A percentile compares a stretch with the other conserved stretches of the same genome.
Conservation (phyloP, 2,113 vertebrate genomes). For the Meriones unguiculatus region DNA sequence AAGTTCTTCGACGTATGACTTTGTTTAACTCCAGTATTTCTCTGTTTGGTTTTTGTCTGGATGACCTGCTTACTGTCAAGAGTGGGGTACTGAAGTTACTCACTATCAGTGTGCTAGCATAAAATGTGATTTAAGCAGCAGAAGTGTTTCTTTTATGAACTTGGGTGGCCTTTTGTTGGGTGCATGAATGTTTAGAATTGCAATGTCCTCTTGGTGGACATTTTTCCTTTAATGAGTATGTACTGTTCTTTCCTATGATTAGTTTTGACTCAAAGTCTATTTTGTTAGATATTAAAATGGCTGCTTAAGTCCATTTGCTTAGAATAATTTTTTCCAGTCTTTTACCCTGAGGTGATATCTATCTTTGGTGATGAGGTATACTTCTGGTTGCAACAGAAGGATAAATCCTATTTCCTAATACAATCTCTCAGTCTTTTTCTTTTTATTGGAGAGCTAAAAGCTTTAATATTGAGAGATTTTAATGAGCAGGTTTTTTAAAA, state of each 20-base stretch:
- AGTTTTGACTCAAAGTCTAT: not conserved
- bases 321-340: not conserved
- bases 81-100: not conserved
- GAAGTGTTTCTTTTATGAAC: not conserved
- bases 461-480: not conserved
- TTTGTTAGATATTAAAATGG: not conserved
- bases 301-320: not conserved
- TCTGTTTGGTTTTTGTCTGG: not conserved
- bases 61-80: not conserved
- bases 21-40: not conserved
- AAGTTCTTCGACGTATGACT: not conserved
- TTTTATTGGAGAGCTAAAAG: not conserved
- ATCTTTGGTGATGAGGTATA: not conserved
- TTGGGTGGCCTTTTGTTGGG: not conserved
- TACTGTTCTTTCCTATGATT: not conserved
- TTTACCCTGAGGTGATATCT: not conserved
- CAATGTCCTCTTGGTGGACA: not conserved
- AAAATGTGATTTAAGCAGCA: not conserved
- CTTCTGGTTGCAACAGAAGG: not conserved
- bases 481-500: too few relatives aligned
- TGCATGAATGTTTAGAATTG: not conserved
- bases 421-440: not conserved
- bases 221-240: not conserved
- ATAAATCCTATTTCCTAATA: not conserved
- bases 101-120: not conserved